phyloP scores from a whole-genome alignment of 2,888 invertebrate genomes.

The Acleris emargana region DNA sequence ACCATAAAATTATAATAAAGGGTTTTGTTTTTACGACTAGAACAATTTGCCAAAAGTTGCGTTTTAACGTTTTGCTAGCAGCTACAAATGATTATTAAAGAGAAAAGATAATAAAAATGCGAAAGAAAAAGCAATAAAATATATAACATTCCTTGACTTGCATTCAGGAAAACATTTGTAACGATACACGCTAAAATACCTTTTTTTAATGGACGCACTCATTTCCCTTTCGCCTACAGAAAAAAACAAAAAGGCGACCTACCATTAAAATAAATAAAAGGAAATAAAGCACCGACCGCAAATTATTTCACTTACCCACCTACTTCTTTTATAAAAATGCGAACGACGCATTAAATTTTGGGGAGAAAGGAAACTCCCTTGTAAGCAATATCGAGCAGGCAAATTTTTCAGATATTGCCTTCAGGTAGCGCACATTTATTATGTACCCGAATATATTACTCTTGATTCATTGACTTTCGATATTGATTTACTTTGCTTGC shows the following conservation, averaged over 20 bases:
- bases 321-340: constrained; percentile 82
- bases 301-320: constrained; percentile 83
- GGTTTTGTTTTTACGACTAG: constrained; percentile 71
- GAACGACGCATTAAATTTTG: constrained; percentile 84
- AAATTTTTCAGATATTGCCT: constrained; percentile 85
- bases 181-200: constrained; percentile 64
- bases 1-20: constrained; percentile 78
- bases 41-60: constrained; percentile 68
- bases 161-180: constrained; percentile 53
- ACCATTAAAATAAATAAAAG: constrained; percentile 83
- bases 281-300: constrained; percentile 81
- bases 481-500: constrained; percentile 84
- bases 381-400: constrained; percentile 84
- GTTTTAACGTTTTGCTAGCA: constrained; percentile 55
- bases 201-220: constrained; percentile 62
- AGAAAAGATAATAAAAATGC: constrained; percentile 6
- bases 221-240: constrained; percentile 67
- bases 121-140: not conserved
- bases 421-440: constrained; percentile 84
- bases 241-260: constrained; percentile 77
- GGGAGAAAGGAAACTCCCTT: constrained; percentile 84
- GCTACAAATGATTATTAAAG: constrained; percentile 26
- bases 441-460: constrained; percentile 85
- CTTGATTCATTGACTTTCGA: constrained; percentile 84
- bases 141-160: constrained; percentile 3